Evolutionary conservation across 2,797 vertebrate species (phyloP).

Genomic region (Echiichthys vipera): DNA sequence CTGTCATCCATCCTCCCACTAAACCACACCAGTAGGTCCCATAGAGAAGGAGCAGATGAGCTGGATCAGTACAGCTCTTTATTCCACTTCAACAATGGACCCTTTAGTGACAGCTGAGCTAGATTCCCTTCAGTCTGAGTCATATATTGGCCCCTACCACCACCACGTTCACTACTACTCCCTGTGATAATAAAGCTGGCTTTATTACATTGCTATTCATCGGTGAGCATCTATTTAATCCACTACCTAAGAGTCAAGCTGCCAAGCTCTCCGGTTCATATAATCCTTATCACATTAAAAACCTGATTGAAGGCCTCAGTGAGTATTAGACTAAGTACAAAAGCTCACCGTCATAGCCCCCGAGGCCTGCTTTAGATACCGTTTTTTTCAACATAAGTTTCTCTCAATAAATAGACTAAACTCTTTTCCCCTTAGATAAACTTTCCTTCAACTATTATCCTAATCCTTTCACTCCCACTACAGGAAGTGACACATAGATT

Average conservation of each 20-base stretch:
- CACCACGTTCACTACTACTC: constrained; percentile 46
- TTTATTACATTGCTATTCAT: constrained; percentile 47
- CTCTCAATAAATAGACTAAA: constrained; percentile 29
- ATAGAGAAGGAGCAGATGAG: constrained; percentile 64
- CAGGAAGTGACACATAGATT: constrained; percentile 53
- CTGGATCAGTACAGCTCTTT: constrained; percentile 76
- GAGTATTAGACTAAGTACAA: constrained; percentile 45
- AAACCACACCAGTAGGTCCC: constrained; percentile 47
- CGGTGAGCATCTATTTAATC: constrained; percentile 44
- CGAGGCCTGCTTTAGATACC: neutral
- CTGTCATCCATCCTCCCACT: constrained; percentile 66
- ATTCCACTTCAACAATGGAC: constrained; percentile 75
- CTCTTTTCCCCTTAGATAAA: constrained; percentile 49
- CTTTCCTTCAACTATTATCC: constrained; percentile 38
- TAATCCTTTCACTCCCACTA: constrained; percentile 46
- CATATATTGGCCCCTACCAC: constrained; percentile 64
- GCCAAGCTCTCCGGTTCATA: constrained; percentile 40
- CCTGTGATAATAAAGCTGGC: constrained; percentile 50
- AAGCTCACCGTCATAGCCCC: constrained; percentile 40
- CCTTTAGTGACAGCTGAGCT: constrained; percentile 72
- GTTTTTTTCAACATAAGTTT: constrained; percentile 34
- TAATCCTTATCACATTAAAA: constrained; percentile 53
- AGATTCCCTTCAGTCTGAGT: constrained; percentile 75
- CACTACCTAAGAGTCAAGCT: constrained; percentile 46
- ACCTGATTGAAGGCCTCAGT: constrained; percentile 6